Percentiles rank a stretch among this genome's conserved stretches.
Conservation (phyloP, 1,140 invertebrate genomes). For the Diachasma alloeum region DNA sequence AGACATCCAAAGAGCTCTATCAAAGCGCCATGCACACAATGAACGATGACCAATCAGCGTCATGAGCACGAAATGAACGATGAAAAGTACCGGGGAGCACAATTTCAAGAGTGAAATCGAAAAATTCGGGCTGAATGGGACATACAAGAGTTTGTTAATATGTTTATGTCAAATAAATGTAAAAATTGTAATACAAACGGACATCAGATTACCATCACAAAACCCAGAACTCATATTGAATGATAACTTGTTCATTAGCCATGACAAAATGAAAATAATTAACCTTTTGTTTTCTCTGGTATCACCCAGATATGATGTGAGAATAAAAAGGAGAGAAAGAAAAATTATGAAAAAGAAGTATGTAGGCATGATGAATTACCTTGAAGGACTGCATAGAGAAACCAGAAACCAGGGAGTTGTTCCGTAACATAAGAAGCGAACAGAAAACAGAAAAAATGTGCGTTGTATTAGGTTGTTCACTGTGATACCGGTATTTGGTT, state of each 20-base stretch:
- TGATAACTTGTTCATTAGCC: slow-evolving; percentile 17
- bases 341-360: slow-evolving; percentile 35
- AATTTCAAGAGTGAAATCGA: no score
- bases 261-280: slow-evolving; percentile 44
- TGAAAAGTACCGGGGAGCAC: no score
- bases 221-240: neutral
- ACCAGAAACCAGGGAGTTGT: slow-evolving; percentile 55
- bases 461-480: slow-evolving; percentile 52
- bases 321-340: slow-evolving; percentile 12
- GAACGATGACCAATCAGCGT: no score
- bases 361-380: slow-evolving; percentile 52
- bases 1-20: no score
- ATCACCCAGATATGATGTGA: slow-evolving; percentile 19
- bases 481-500: slow-evolving; percentile 30
- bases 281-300: slow-evolving; percentile 12
- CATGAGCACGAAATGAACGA: no score
- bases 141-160: neutral
- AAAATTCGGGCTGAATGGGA: neutral
- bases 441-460: slow-evolving; percentile 58
- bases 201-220: neutral
- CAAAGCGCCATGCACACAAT: no score
- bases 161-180: neutral
- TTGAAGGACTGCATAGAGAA: slow-evolving; percentile 61
- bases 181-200: neutral
- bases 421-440: slow-evolving; percentile 60